phyloP scores from a whole-genome alignment of 2,888 invertebrate species.

The Eristalinus sepulchralis region DNA sequence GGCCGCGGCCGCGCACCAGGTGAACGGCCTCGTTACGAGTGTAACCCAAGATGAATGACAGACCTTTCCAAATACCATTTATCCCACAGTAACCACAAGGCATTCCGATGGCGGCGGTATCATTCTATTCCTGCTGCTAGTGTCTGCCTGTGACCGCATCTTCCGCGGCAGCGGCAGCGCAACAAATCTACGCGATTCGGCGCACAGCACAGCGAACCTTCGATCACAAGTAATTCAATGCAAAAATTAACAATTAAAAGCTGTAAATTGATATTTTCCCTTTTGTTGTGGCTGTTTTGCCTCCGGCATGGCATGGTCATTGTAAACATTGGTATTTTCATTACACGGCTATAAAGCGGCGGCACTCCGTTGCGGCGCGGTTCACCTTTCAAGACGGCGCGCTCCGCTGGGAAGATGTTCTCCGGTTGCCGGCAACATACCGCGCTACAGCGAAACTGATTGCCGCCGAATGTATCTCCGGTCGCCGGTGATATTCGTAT shows the following conservation, averaged over 20 bases:
- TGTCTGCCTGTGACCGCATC: background rate
- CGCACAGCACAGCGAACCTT: conserved; percentile 56
- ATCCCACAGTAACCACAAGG: conserved; percentile 48
- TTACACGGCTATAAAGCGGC: conserved; percentile 67
- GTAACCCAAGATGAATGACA: conserved; percentile 70
- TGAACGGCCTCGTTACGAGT: conserved; percentile 66
- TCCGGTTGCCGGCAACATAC: conserved; percentile 46
- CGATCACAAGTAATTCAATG: conserved; percentile 70
- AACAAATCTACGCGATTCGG: conserved; percentile 57
- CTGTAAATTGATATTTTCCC: conserved; percentile 71
- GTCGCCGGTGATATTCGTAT: conserved; percentile 47
- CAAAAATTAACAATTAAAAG: conserved; percentile 72
- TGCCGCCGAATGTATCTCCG: conserved; percentile 59
- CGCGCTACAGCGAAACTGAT: conserved; percentile 59
- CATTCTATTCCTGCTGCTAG: conserved; percentile 28
- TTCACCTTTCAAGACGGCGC: conserved; percentile 11
- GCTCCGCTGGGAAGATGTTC: conserved; percentile 60
- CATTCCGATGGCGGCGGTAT: conserved; percentile 55
- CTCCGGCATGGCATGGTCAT: conserved; percentile 61
- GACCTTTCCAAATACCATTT: conserved; percentile 66
- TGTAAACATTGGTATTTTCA: conserved; percentile 71
- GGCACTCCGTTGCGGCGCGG: conserved; percentile 10
- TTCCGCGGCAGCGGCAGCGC: conserved; percentile 14
- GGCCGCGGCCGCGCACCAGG: conserved; percentile 2
- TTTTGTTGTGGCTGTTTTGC: conserved; percentile 59